Conservation (phyloP, 2,888 invertebrate species). For the Syrphus vitripennis region DNA sequence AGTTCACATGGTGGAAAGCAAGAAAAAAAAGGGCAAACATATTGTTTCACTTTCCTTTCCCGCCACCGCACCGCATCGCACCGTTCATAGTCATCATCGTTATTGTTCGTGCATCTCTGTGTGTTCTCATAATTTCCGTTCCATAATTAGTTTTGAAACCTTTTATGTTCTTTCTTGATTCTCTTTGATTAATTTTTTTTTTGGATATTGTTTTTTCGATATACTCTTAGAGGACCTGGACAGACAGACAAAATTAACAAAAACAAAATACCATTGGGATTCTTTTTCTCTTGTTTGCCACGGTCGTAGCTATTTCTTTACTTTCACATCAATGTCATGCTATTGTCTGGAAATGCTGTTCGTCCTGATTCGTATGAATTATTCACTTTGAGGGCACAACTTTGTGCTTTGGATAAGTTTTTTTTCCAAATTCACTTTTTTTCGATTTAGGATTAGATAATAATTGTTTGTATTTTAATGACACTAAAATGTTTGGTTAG, state of each 20-base stretch:
- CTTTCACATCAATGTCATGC: not conserved
- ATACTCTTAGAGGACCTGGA: not conserved
- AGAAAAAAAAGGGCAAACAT: conserved; percentile 7
- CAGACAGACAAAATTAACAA: not conserved
- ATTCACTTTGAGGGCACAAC: not conserved
- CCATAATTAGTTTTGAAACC: conserved; percentile 66
- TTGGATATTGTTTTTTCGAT: conserved; percentile 1
- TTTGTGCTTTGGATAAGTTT: not conserved
- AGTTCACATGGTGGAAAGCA: conserved; percentile 17
- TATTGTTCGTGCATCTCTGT: conserved; percentile 32
- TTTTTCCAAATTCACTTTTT: too few species aligned
- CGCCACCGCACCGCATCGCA: not conserved
- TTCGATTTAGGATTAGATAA: too few species aligned
- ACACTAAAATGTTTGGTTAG: too few species aligned
- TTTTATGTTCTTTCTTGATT: conserved; percentile 43
- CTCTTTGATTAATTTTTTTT: conserved; percentile 60
- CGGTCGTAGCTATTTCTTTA: too few species aligned
- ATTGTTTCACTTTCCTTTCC: conserved; percentile 17
- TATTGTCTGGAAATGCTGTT: not conserved
- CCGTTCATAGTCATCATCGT: not conserved
- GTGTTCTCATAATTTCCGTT: conserved; percentile 66
- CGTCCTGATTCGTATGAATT: not conserved
- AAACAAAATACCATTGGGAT: not conserved
- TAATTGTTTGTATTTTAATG: too few species aligned
- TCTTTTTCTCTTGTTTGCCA: not conserved